Base-by-base conservation (phyloP, 2,113 vertebrate genomes). In the Mystacornis crossleyi region DNA sequence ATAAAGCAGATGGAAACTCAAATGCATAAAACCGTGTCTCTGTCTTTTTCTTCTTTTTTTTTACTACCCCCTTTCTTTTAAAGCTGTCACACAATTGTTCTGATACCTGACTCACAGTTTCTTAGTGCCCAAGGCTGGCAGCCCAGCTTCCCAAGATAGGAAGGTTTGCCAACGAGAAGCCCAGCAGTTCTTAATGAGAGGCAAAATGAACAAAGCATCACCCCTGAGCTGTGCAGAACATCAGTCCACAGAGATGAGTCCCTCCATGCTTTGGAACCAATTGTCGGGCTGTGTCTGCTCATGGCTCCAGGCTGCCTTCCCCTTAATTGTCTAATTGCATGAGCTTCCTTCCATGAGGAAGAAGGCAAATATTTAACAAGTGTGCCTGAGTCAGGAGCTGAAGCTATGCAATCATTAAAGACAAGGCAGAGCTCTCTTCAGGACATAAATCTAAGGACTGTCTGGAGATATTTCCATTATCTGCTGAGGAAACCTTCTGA, bases 1-100 rank as follows among this genome's bases (percentile, higher is more conserved):
- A 81, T 60, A 92, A 86, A 78, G 24, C 75, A 94, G 36, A 93
- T 86, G 40, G 73, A 81, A 95, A 89, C 23, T 72, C 42, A 70
- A 54, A 60, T 40, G 14, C 69, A 74, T 43, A 12, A 29, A 73
- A 36, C 8, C 4, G 8, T n/a, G 0, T 38, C 10, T 38, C 25
- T 57, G 4, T 4, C 2, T 33, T 6, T 28, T 45, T 17, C 12
- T 34, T 8, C 6, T 7, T 11, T 9, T 33, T 61, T 36, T 31
- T 42, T 3, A 69, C 40, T 8, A 53, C 3, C 2, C 34, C 11
- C 36, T 67, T 92, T 9, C 24, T 65, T 88, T 88, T 71, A 80
- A 60, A 40, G 14, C 25, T 50, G 24, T 80, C 70, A 60, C 60
- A 38, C 9, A 28, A 2, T 45, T 55, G 18, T 94, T 95, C 54